A percentile compares a stretch with the other conserved stretches of the same genome.
Conservation (phyloP, 2,797 vertebrate species). For the Bovichtus variegatus region DNA sequence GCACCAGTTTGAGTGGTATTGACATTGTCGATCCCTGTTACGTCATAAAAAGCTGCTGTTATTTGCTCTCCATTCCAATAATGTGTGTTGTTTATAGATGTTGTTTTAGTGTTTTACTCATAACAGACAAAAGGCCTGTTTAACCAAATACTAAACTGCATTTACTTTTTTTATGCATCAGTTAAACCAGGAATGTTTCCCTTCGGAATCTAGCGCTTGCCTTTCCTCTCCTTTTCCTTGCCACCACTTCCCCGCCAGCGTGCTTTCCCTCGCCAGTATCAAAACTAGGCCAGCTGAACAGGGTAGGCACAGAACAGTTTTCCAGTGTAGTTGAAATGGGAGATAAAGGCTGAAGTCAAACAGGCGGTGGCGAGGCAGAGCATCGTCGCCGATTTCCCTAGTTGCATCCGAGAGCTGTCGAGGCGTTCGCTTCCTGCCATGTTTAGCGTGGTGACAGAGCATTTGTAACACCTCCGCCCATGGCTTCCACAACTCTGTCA, state of each 20-base stretch:
- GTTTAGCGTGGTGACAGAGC: conserved; percentile 69
- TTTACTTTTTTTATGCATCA: conserved; percentile 45
- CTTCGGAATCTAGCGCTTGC: conserved; percentile 37
- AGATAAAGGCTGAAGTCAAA: conserved; percentile 76
- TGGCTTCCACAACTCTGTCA: conserved; percentile 70
- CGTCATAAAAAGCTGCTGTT: conserved; percentile 25
- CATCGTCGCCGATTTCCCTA: conserved; percentile 48
- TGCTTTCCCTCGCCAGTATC: conserved; percentile 48
- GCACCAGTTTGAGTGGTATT: conserved; percentile 53
- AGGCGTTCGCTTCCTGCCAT: conserved; percentile 55
- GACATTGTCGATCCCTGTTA: conserved; percentile 43
- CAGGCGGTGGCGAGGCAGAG: conserved; percentile 56
- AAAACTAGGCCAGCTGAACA: conserved; percentile 73
- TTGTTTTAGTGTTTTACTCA: conserved; percentile 14
- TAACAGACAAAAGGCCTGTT: conserved; percentile 42
- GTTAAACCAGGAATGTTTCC: conserved; percentile 39
- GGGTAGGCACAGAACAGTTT: conserved; percentile 60
- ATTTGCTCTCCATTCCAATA: conserved; percentile 31
- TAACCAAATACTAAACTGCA: conserved; percentile 40
- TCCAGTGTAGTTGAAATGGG: conserved; percentile 59
- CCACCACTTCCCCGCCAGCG: conserved; percentile 40
- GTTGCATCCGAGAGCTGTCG: conserved; percentile 68
- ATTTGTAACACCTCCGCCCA: conserved; percentile 73
- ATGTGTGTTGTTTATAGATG: conserved; percentile 31
- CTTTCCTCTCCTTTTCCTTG: conserved; percentile 18